phyloP scores from a whole-genome alignment of 2,113 vertebrate species.

The Pseudois nayaur region DNA sequence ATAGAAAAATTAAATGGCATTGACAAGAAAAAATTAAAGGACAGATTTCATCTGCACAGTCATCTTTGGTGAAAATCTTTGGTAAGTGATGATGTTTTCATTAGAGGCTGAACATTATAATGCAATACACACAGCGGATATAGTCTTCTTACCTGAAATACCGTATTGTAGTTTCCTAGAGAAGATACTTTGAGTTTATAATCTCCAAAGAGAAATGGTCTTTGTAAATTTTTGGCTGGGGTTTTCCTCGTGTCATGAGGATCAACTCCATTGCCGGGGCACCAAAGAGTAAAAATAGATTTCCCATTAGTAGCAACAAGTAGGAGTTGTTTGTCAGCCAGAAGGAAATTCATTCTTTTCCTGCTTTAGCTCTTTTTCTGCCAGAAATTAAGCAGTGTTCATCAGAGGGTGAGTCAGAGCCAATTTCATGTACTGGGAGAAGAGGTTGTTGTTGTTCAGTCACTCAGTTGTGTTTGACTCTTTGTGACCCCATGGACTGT shows the following conservation, averaged over 20 bases:
- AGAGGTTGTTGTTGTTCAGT: not conserved
- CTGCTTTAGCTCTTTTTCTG: not conserved
- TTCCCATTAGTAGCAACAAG: not conserved
- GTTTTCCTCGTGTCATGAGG: not conserved
- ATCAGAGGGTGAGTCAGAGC: not conserved
- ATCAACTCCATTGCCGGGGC: not conserved
- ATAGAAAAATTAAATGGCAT: not conserved
- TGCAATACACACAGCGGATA: rapidly evolving
- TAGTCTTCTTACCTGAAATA: not conserved
- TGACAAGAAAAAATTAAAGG: not conserved
- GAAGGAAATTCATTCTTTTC: constrained; percentile 32
- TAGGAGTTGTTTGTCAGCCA: constrained; percentile 1
- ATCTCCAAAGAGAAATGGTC: not conserved
- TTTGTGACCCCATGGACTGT: not conserved
- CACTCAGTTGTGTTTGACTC: not conserved
- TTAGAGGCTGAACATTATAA: not conserved
- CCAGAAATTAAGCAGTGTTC: not conserved
- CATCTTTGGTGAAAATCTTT: not conserved
- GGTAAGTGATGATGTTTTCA: not conserved
- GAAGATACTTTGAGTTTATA: not conserved
- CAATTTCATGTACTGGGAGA: not conserved
- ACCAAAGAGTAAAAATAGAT: constrained; percentile 1
- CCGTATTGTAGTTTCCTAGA: not conserved
- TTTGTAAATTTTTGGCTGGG: not conserved
- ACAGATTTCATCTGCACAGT: not conserved